Percentiles rank a stretch among this genome's conserved stretches.
These are phyloP conservation scores for Pipa parva DNA, from an alignment of 2,113 vertebrate species.

Conservation along the genomic window DNA sequence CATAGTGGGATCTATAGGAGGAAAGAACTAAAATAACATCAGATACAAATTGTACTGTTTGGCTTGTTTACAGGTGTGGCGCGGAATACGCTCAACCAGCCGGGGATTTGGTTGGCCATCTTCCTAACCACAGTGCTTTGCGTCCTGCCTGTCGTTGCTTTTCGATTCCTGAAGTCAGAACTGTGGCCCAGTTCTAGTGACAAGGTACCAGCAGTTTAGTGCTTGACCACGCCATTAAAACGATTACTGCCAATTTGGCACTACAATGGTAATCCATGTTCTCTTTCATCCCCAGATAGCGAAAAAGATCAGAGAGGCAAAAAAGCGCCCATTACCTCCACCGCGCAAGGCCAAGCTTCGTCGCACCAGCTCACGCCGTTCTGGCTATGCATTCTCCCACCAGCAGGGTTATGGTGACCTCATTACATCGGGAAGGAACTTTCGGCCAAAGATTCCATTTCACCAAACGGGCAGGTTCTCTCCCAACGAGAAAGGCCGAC, in stretches of 20 bases:
- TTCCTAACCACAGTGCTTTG: conserved; percentile 78
- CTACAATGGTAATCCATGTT: background rate
- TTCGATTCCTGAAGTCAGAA: conserved; percentile 70
- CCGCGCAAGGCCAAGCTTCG: conserved; percentile 48
- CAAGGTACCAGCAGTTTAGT: conserved; percentile 64
- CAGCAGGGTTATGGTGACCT: conserved; percentile 83
- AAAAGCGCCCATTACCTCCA: conserved; percentile 54
- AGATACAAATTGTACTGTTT: background rate
- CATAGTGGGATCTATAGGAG: no score
- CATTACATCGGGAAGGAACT: conserved; percentile 81
- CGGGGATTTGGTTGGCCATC: conserved; percentile 81
- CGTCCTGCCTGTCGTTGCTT: conserved; percentile 70
- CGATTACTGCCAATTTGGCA: no score
- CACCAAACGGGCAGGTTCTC: conserved; percentile 38
- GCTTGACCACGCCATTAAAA: no score
- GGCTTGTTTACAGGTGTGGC: conserved; percentile 69
- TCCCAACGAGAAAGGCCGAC: conserved; percentile 47
- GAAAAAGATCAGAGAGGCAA: conserved; percentile 66
- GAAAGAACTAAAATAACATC: no score
- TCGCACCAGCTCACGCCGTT: conserved; percentile 69
- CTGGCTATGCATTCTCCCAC: conserved; percentile 94
- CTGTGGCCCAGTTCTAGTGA: conserved; percentile 73
- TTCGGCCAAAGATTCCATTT: conserved; percentile 57
- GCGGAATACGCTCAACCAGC: conserved; percentile 79
- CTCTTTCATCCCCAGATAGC: conserved; percentile 61